Evolutionary conservation across 2,888 invertebrate species (phyloP), one percentile per base, ranked within the genome.

Genomic region (Amblyjoppa proteus): DNA sequence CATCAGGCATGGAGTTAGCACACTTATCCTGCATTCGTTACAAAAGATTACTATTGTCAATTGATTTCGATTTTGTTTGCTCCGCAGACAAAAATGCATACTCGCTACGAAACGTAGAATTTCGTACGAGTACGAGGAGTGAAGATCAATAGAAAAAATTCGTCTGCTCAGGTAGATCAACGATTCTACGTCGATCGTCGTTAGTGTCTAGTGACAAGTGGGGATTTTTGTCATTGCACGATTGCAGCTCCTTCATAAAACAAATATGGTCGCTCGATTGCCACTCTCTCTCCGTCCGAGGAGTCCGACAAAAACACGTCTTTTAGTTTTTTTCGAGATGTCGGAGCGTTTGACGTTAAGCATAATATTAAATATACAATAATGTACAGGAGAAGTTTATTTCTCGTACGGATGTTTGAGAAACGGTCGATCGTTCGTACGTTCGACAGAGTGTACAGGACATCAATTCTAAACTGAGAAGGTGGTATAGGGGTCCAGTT

Each of bases 221-320:
- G 53, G 53, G n/a, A 56, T 7, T 56, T 56, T 56, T 56, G 20
- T 56, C 9, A 6, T 1, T 20, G 20, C 38, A 41, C 45, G 34
- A 28, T 71, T 74, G 74, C 25, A 41, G 74, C 41, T 7, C 20
- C 41, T 7, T 5, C 38, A 56, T 41, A 76, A 81, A 81, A 85
- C 81, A 78, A 85, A 82, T 61, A 85, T 85, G 85, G 85, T 64
- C 66, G 66, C 51, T 34, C 58, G 58, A 51, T 76, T 61, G 71
- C 69, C 49, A 73, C 75, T 75, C 61, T 75, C 56, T 70, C 58
- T 79, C 75, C 68, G 41, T 28, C 66, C 77, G 71, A 75, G 81
- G 78, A 74, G 64, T 53, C 31, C 58, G 53, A 81, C 77, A 69
- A 74, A 85, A 78, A 69, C 53, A 45, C 45, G 74, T 49, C 45